Conservation (phyloP, 2,888 invertebrate genomes). For the Tetranychus piercei region DNA sequence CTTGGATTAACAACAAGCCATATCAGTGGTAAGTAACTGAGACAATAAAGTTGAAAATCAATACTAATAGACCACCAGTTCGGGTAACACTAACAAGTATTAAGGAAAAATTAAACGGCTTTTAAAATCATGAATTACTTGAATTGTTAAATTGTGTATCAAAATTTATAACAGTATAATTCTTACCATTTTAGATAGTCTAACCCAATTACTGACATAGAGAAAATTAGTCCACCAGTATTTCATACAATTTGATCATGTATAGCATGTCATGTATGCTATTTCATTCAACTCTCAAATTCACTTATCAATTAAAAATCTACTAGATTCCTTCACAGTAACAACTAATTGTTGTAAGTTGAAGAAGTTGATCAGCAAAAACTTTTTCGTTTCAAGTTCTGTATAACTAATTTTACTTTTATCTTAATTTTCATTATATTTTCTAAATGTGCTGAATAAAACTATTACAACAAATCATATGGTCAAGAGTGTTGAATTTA, state of each 20-base stretch:
- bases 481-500: too few species aligned
- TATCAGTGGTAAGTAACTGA: background rate
- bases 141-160: background rate
- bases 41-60: slow-evolving; percentile 7
- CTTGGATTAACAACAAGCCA: slow-evolving; percentile 4
- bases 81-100: background rate
- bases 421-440: too few species aligned
- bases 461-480: too few species aligned
- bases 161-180: slow-evolving; percentile 12
- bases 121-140: background rate
- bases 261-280: too few species aligned
- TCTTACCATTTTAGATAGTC: slow-evolving; percentile 16
- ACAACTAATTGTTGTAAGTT: too few species aligned
- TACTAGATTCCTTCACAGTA: too few species aligned
- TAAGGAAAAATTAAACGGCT: background rate
- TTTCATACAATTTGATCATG: background rate
- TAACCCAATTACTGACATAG: slow-evolving; percentile 1
- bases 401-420: too few species aligned
- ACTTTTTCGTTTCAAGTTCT: too few species aligned
- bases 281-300: too few species aligned
- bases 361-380: too few species aligned
- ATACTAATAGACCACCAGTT: slow-evolving; percentile 8
- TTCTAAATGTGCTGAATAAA: too few species aligned
- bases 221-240: background rate
- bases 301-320: too few species aligned